Base-by-base conservation (phyloP, 1,140 invertebrate genomes). In the Drosophila kanapiae region DNA sequence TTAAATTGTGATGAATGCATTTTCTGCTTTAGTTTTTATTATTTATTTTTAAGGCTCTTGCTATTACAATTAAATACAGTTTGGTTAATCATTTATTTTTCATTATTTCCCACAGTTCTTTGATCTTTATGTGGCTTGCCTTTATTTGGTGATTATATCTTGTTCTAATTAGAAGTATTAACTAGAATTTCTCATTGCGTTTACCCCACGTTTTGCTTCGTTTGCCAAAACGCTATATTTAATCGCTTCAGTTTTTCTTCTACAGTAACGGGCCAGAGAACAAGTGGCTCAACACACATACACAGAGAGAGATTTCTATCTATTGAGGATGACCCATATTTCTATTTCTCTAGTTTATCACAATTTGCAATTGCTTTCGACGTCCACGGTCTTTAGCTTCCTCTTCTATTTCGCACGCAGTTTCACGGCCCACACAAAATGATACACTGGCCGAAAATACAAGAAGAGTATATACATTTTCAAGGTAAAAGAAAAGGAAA, bases 291-390 rank as follows among this genome's bases (percentile, higher is more conserved):
- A 42, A 16, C 27, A 27, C 51, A 14, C 33, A 18, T 13, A n/a
- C 31, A 23, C 23, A 23, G 23, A 23, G 23, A 23, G 23, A 18
- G 64, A 69, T 48, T 48, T 68, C 68, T 38, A 69, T 70, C 63
- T 68, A 54, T 54, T 40, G 64, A 57, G 68, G 49, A 71, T 71
- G 68, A 71, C 68, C 68, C 64, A 71, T 71, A 71, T 71, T 71
- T 43, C 31, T 11, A 23, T 69, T 54, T 70, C 68, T 71, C 68
- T 69, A 40, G 64, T 71, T 71, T 70, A 69, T 71, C 63, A 69
- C 68, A 71, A 71, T 71, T 71, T 71, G 64, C 68, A 71, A 71
- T 71, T 71, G 64, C 64, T 71, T 69, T 37, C 38, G 64, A 71
- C 65, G 68, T 71, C 68, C 68, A 69, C 49, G 68, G 68, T 23